Base-by-base conservation (phyloP, 2,113 vertebrate species). In the Leucosticte australis region DNA sequence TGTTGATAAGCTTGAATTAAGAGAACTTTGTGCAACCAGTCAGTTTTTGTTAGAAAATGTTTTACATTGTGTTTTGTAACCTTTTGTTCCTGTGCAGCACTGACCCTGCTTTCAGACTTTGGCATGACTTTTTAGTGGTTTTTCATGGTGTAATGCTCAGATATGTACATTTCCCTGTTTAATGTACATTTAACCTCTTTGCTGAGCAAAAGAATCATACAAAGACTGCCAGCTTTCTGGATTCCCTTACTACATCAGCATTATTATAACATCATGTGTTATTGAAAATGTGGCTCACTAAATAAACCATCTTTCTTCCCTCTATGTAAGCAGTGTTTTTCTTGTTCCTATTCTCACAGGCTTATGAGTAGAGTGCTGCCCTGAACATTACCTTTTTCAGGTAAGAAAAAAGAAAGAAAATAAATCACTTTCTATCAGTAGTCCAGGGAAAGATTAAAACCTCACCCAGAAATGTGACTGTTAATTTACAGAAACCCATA, bases 401-500 rank as follows among this genome's bases (percentile, higher is more conserved):
- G 89, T 95, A 94, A 91, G 69, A 85, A 95, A 92, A 94, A 77
- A 90, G 59, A 88, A 92, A 89, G 84, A 67, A 90, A 81, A 94
- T 96, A 95, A 97, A 96, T 96, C 95, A 92, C 90, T 75, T 89
- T 88, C 96, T 63, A 96, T 94, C 95, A 78, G 73, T 88, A 88
- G 94, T 73, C 87, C 41, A 92, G 50, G 49, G 70, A 95, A 93
- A 96, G 80, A 89, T 94, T 89, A 93, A 91, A 94, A 83, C 97
- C 96, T 96, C 78, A 7, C 97, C 96, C 89, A 83, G 83, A 96
- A 97, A 96, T 35, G 90, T 88, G 92, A 95, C 42, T 84, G 95
- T 80, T 95, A 90, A 83, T 94, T 97, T 91, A 92, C 87, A 95
- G 93, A 97, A 96, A 94, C 87, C 94, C 95, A 83, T 96, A 90